A percentile compares a stretch with the other conserved stretches of the same genome.
These are phyloP conservation scores for Hippocampus mohnikei DNA, from an alignment of 2,113 vertebrate genomes.

Conservation along the genomic window DNA sequence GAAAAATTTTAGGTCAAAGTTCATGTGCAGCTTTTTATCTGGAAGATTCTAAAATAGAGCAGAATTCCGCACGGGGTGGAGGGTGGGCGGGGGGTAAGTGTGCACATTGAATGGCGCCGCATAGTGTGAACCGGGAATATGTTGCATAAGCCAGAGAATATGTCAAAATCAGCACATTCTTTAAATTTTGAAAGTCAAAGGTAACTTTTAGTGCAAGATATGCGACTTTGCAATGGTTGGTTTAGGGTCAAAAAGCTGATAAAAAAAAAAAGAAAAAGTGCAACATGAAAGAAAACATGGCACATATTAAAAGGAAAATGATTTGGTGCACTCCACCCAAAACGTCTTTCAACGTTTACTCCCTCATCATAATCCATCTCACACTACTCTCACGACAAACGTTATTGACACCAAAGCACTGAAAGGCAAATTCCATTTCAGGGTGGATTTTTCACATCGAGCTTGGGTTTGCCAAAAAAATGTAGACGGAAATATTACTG, in stretches of 20 bases:
- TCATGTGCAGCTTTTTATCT: slow-evolving; percentile 1
- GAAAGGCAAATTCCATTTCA: not conserved
- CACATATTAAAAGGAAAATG: not conserved
- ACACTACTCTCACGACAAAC: not conserved
- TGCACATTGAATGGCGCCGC: not conserved
- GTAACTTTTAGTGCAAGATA: slow-evolving; percentile 23
- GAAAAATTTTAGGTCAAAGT: slow-evolving; percentile 14
- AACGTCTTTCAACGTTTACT: not conserved
- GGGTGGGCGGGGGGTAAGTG: not conserved
- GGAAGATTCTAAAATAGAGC: not conserved
- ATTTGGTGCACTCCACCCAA: not conserved
- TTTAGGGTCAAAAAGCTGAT: not conserved
- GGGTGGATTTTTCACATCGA: not conserved
- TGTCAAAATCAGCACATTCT: slow-evolving; percentile 3
- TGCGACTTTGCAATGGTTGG: not conserved
- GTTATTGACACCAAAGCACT: not conserved
- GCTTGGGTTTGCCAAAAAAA: not conserved
- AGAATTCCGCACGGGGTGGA: not conserved
- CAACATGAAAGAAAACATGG: not conserved
- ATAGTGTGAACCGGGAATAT: not conserved
- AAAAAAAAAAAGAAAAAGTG: not conserved
- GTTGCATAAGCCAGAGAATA: slow-evolving; percentile 6
- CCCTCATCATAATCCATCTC: not conserved
- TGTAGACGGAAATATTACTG: not conserved
- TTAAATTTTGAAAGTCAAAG: slow-evolving; percentile 2